These are phyloP conservation scores for Caenorhabditis afra DNA, from an alignment of 2,888 invertebrate genomes.

Conservation along the genomic window DNA sequence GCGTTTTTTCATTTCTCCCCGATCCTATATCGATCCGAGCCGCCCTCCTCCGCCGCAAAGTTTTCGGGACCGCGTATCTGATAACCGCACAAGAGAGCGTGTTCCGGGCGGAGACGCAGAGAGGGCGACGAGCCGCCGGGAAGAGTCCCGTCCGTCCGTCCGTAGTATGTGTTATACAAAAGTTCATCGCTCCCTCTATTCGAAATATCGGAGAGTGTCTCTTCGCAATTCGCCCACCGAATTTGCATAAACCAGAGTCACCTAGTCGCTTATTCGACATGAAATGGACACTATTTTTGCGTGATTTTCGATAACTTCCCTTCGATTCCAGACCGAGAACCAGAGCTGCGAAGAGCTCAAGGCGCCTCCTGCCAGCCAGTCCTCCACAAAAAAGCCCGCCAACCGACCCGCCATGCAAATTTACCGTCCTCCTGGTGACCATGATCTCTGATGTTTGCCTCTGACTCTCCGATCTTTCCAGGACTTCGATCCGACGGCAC, in stretches of 20 bases:
- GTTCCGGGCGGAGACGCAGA: conserved; percentile 27
- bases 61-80: conserved; percentile 49
- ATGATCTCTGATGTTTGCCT: background rate
- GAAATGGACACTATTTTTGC: conserved; percentile 30
- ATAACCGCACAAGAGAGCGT: conserved; percentile 41
- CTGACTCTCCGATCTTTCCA: background rate
- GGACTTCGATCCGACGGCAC: conserved; percentile 64
- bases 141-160: conserved; percentile 7
- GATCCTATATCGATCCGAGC: conserved; percentile 21
- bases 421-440: conserved; percentile 76
- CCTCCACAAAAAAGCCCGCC: conserved; percentile 63
- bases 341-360: conserved; percentile 41
- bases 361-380: conserved; percentile 19
- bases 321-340: conserved; percentile 42
- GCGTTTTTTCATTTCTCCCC: conserved; percentile 13
- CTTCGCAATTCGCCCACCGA: conserved; percentile 9
- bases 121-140: conserved; percentile 9
- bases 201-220: background rate
- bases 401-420: conserved; percentile 75
- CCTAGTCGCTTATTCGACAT: conserved; percentile 14
- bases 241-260: conserved; percentile 51
- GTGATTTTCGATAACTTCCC: conserved; percentile 39
- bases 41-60: background rate
- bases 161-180: conserved; percentile 21
- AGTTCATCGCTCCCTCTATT: conserved; percentile 21